Percentiles rank a stretch among this genome's conserved stretches.
Evolutionary conservation across 2,888 invertebrate genomes (phyloP).

Genomic region (Aporophyla lueneburgensis): DNA sequence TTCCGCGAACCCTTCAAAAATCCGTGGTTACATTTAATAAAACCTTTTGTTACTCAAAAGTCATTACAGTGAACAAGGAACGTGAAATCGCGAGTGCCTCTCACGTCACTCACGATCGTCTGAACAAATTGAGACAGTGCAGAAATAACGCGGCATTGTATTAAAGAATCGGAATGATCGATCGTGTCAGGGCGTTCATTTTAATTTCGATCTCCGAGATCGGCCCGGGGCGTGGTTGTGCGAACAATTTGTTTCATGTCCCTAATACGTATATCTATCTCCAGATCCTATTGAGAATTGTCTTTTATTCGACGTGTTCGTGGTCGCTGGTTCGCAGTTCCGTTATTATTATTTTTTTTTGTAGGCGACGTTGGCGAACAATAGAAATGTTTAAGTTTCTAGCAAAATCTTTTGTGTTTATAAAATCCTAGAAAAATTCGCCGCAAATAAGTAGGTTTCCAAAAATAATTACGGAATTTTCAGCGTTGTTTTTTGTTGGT

Average conservation of each 20-base stretch:
- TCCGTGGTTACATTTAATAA: slow-evolving; percentile 60
- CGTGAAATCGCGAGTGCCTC: slow-evolving; percentile 78
- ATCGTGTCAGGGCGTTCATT: slow-evolving; percentile 88
- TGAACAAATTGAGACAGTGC: slow-evolving; percentile 88
- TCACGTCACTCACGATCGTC: slow-evolving; percentile 81
- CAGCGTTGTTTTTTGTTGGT: slow-evolving; percentile 28
- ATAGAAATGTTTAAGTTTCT: slow-evolving; percentile 39
- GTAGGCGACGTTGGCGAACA: slow-evolving; percentile 23
- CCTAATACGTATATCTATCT: slow-evolving; percentile 77
- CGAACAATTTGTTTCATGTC: slow-evolving; percentile 90
- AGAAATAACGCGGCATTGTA: slow-evolving; percentile 88
- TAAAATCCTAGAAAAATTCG: slow-evolving; percentile 44
- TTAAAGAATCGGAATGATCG: slow-evolving; percentile 90
- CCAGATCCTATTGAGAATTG: slow-evolving; percentile 57
- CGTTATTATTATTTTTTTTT: slow-evolving; percentile 46
- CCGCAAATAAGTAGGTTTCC: slow-evolving; percentile 40
- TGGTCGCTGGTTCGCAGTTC: slow-evolving; percentile 48
- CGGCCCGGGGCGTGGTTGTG: slow-evolving; percentile 87
- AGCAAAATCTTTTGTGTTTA: slow-evolving; percentile 50
- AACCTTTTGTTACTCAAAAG: slow-evolving; percentile 69
- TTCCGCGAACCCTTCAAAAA: slow-evolving; percentile 27
- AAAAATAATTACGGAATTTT: slow-evolving; percentile 46
- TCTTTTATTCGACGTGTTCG: slow-evolving; percentile 49
- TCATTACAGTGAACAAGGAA: slow-evolving; percentile 76
- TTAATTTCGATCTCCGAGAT: slow-evolving; percentile 89